phyloP scores from a whole-genome alignment of 2,797 vertebrate genomes.

The Geotrypetes seraphini region DNA sequence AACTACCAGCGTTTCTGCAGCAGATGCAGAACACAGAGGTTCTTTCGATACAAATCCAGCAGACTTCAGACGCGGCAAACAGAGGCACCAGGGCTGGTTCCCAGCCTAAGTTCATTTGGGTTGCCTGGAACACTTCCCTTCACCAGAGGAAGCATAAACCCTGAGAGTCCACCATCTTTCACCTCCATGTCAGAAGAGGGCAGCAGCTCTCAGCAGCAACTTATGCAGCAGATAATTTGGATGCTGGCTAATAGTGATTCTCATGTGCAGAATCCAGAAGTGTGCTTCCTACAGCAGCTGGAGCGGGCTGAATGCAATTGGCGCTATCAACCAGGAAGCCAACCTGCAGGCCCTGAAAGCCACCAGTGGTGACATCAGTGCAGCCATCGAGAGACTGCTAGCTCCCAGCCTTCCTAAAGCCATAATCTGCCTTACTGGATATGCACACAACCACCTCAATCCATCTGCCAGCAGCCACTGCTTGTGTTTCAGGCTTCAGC shows the following conservation, averaged over 20 bases:
- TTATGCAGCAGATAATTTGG: slow-evolving; percentile 98
- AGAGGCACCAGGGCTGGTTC: slow-evolving; percentile 88
- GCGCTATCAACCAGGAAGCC: slow-evolving; percentile 95
- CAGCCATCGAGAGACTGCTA: slow-evolving; percentile 97
- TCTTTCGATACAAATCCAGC: slow-evolving; percentile 93
- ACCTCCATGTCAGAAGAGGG: slow-evolving; percentile 57
- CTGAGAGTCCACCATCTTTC: slow-evolving; percentile 61
- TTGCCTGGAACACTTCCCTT: slow-evolving; percentile 47
- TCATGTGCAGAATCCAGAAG: slow-evolving; percentile 88
- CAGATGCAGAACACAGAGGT: slow-evolving; percentile 98
- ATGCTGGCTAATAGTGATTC: slow-evolving; percentile 79
- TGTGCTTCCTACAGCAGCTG: too few relatives aligned
- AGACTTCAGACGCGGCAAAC: slow-evolving; percentile 93
- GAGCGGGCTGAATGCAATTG: slow-evolving; percentile 94
- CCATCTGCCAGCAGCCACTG: too few relatives aligned
- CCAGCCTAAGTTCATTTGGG: slow-evolving; percentile 74
- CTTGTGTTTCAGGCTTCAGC: too few relatives aligned
- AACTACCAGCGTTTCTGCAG: too few relatives aligned
- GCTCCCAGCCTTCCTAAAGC: slow-evolving; percentile 95
- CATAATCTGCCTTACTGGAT: too few relatives aligned
- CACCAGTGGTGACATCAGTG: slow-evolving; percentile 95
- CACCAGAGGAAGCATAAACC: slow-evolving; percentile 55
- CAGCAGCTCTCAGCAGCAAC: slow-evolving; percentile 79
- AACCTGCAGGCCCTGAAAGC: slow-evolving; percentile 97
- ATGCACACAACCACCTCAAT: too few relatives aligned